Base-by-base conservation (phyloP, 2,113 vertebrate genomes). In the Toxostoma redivivum region DNA sequence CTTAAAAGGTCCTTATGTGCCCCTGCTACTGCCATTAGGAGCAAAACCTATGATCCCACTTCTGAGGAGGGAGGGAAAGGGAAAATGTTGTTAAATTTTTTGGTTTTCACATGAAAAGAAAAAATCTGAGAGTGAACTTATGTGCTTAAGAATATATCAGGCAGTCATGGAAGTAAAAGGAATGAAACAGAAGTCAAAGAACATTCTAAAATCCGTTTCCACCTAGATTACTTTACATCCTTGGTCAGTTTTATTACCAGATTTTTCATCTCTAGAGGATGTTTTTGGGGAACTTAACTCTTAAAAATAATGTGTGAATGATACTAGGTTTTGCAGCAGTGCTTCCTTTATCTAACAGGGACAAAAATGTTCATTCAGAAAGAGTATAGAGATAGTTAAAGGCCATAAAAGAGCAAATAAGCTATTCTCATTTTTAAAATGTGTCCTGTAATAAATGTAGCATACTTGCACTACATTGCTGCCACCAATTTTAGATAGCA, bases 21-120 rank as follows among this genome's bases (percentile, higher is more conserved):
- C 20, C 19, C 19, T 44, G 14, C 1, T 18, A 48, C 22, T 62
- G 15, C 15, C 37, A 8, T 22, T 40, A 48, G 16, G 10, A 65
- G 5, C 1, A 61, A 88, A 82, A 65, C 4, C 13, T 33, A 8
- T 70, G 16, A 44, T 22, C 7, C 14, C 11, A 21, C 24, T 57
- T n/a, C 8, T 19, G 6, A 4, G 4, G 4, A 8, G 2, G 4
- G 7, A 13, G 16, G 11, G 9, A 47, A 90, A 67, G 1, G 3
- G 16, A 7, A 56, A 85, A 64, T 0, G 1, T 20, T 65, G 5
- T 21, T 40, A 54, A 40, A 2, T 47, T 13, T 27, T 64, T 65
- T 12, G 1, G 11, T 2, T 45, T 53, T 57, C 6, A 5, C 2
- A 15, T 50, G 48, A 82, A 74, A 19, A 23, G 44, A 70, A 74